Conservation (phyloP, 2,113 vertebrate species). For the Calonectris borealis region DNA sequence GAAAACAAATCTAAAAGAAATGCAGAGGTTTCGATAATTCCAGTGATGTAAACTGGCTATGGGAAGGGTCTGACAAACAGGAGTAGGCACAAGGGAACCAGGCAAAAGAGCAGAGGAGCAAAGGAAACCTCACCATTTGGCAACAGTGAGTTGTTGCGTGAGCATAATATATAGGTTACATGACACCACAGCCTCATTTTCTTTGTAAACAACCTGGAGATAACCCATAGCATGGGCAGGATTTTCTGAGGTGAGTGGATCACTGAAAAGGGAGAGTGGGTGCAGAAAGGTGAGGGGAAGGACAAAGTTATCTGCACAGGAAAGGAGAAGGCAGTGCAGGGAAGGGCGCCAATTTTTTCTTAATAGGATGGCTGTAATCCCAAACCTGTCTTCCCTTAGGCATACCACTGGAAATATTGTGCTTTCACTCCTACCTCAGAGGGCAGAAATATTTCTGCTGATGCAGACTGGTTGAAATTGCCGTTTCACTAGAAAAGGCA, state of each 20-base stretch:
- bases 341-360: background rate
- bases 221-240: background rate
- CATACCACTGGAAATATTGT: conserved; percentile 5
- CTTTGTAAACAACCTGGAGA: background rate
- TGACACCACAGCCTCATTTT: background rate
- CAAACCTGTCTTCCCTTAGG: conserved; percentile 39
- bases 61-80: background rate
- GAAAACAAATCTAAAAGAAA: background rate
- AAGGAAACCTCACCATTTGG: background rate
- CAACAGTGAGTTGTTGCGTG: background rate
- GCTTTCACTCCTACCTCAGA: background rate
- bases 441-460: conserved; percentile 32
- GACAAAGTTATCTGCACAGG: background rate
- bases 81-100: background rate
- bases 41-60: background rate
- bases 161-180: background rate
- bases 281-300: background rate
- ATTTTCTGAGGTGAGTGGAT: background rate
- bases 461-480: conserved; percentile 1
- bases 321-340: background rate
- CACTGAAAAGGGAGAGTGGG: background rate
- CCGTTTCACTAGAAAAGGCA: background rate
- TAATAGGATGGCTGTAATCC: conserved; percentile 13
- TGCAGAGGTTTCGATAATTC: background rate
- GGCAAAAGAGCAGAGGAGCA: background rate